Percentiles rank a stretch among this genome's conserved stretches.
Evolutionary conservation across 2,113 vertebrate genomes (phyloP).

Genomic region (Tyrannus savana): DNA sequence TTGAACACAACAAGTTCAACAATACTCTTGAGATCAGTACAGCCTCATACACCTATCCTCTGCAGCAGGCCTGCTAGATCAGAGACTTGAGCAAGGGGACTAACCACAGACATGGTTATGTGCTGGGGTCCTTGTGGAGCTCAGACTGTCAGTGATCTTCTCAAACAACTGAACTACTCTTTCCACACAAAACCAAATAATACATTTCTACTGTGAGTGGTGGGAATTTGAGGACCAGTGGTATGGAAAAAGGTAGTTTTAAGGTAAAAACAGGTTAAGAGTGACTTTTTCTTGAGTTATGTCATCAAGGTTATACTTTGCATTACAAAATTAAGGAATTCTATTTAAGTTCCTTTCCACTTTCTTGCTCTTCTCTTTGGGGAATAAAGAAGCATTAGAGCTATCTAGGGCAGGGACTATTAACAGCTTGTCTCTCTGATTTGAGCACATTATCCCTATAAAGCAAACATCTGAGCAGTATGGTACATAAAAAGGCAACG

Average conservation of each 20-base stretch:
- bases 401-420: not conserved
- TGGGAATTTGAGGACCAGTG: not conserved
- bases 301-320: not conserved
- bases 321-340: not conserved
- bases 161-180: not conserved
- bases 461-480: not conserved
- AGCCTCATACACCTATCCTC: not conserved
- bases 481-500: not conserved
- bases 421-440: not conserved
- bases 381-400: not conserved
- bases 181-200: not conserved
- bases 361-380: not conserved
- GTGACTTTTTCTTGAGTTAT: not conserved
- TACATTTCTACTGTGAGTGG: not conserved
- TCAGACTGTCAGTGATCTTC: not conserved
- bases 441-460: not conserved
- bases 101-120: not conserved
- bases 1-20: not conserved
- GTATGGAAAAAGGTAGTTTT: not conserved
- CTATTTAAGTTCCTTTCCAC: not conserved
- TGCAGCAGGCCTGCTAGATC: not conserved
- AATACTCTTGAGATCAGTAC: not conserved
- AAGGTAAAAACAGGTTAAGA: not conserved
- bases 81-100: not conserved
- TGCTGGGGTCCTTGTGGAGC: not conserved